Evolutionary conservation across 1,140 invertebrate genomes (phyloP), one percentile per base, ranked within the genome.

Genomic region (Globodera rostochiensis): DNA sequence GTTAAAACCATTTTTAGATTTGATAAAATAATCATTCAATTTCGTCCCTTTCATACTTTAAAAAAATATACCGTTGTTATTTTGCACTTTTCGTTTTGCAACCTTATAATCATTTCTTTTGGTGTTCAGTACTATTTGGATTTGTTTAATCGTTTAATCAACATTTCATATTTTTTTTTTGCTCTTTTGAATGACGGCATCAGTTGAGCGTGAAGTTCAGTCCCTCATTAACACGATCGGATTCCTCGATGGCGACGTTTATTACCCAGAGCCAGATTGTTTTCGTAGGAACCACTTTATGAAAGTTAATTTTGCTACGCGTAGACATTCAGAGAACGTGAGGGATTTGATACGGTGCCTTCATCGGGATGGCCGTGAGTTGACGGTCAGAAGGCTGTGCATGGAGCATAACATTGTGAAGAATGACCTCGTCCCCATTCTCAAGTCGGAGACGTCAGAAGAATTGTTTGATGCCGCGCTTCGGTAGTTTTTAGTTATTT

Each of bases 391-490:
- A n/a, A 47, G 82, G n/a, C 64, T 83, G n/a, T 83, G 82, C 49
- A 70, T 64, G 60, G 80, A 57, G 21, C 82, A 80, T 15, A 85
- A 85, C 60, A 84, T 85, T 74, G 66, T 85, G 45, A 86, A 83
- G 50, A 84, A 71, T 74, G 84, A 85, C 78, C 67, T 85, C 6
- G 73, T 85, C 7, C 84, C 84, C n/a, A 86, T 85, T 6, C 82
- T 85, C 77, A 79, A 73, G 13, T 84, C 76, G 64, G 53, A 66
- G 3, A 66, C 75, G 19, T 73, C 83, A 9, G 84, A 86, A 19
- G 81, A 85, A 57, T 67, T 85, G 9, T 85, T 85, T 36, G 84
- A 87, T 76, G 84, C 85, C 69, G 49, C 84, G 9, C 77, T 85
- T n/a, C 45, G 84, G 80, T 77, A 67, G 19, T 66, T n/a, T n/a